Conservation (phyloP, 2,113 vertebrate genomes). For the Xiphophorus hellerii region DNA sequence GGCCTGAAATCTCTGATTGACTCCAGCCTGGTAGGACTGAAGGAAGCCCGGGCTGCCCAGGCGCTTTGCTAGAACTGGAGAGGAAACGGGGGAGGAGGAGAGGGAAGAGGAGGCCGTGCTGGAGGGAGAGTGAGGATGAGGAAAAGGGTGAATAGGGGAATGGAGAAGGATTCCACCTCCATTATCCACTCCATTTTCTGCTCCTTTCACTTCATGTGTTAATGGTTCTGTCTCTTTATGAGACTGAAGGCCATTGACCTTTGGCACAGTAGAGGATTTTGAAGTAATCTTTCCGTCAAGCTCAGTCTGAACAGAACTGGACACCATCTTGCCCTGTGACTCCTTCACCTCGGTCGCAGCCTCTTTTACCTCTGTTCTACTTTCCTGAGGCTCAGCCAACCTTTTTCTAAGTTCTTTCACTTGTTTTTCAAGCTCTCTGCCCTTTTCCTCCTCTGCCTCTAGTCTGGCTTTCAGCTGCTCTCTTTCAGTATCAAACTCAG, state of each 20-base stretch:
- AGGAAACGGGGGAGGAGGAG: constrained; percentile 94
- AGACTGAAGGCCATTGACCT: constrained; percentile 85
- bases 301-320: constrained; percentile 86
- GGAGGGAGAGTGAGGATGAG: constrained; percentile 81
- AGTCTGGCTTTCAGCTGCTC: constrained; percentile 88
- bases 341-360: constrained; percentile 46
- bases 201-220: constrained; percentile 46
- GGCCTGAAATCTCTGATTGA: constrained; percentile 96
- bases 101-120: constrained; percentile 92
- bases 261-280: constrained; percentile 71
- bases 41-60: constrained; percentile 85
- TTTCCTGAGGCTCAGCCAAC: constrained; percentile 57
- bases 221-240: constrained; percentile 68
- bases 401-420: constrained; percentile 83
- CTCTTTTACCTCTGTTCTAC: constrained; percentile 49
- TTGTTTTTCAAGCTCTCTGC: constrained; percentile 86
- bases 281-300: constrained; percentile 67
- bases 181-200: constrained; percentile 81
- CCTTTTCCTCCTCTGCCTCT: constrained; percentile 87
- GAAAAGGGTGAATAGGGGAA: constrained; percentile 70
- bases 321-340: constrained; percentile 52
- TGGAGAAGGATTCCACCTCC: constrained; percentile 68
- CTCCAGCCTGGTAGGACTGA: constrained; percentile 93
- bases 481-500: constrained; percentile 89
- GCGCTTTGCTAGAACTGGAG: constrained; percentile 88